Percentiles rank a stretch among this genome's conserved stretches.
These are phyloP conservation scores for Caenorhabditis sp. DNA, from an alignment of 2,888 invertebrate genomes.

Conservation along the genomic window DNA sequence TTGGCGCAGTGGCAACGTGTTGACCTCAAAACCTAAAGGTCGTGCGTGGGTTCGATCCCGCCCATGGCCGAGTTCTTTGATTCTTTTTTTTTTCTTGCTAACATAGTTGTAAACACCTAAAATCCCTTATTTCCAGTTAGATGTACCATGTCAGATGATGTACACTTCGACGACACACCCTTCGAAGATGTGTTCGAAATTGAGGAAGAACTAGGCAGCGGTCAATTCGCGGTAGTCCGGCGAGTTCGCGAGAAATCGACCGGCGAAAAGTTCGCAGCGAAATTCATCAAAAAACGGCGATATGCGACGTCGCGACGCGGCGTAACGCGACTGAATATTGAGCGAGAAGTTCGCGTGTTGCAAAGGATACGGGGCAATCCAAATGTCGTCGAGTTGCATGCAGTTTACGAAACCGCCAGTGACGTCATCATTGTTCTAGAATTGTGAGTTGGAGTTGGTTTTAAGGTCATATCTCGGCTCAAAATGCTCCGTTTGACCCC, in stretches of 20 bases:
- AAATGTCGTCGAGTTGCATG: slow-evolving; percentile 75
- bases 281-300: slow-evolving; percentile 76
- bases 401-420: slow-evolving; percentile 77
- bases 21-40: too few relatives aligned
- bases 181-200: slow-evolving; percentile 76
- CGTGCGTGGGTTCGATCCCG: too few relatives aligned
- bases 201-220: slow-evolving; percentile 77
- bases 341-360: slow-evolving; percentile 76
- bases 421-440: slow-evolving; percentile 77
- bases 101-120: too few relatives aligned
- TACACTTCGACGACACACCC: slow-evolving; percentile 72
- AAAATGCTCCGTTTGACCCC: too few relatives aligned
- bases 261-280: slow-evolving; percentile 77
- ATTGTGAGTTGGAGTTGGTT: slow-evolving; percentile 74
- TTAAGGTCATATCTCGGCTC: too few relatives aligned
- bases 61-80: neutral
- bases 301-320: slow-evolving; percentile 75
- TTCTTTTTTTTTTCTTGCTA: neutral
- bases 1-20: too few relatives aligned
- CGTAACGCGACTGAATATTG: slow-evolving; percentile 76
- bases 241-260: slow-evolving; percentile 75
- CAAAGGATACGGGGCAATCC: slow-evolving; percentile 76
- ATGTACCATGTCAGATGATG: slow-evolving; percentile 44
- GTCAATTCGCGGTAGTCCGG: slow-evolving; percentile 78
- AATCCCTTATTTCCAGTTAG: slow-evolving; percentile 24